A percentile compares a stretch with the other conserved stretches of the same genome.
Conservation (phyloP, 2,888 invertebrate genomes). For the Tetheella fluctuosa region DNA sequence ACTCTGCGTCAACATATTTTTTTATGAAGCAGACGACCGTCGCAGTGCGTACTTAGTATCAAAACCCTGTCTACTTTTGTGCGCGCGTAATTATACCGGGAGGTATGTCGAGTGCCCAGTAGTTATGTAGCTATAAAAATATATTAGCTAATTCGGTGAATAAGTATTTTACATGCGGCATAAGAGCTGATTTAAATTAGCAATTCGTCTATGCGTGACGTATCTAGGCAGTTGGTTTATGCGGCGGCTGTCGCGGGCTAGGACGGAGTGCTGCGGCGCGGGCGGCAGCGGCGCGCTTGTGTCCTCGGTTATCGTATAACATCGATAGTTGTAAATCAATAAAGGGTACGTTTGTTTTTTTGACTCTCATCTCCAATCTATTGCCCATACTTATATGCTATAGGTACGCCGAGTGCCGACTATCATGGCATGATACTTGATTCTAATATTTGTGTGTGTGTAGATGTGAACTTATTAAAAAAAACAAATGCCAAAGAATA, state of each 20-base stretch:
- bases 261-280: slow-evolving; percentile 13
- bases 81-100: background rate
- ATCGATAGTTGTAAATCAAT: slow-evolving; percentile 70
- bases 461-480: no score
- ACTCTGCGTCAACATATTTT: no score
- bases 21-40: no score
- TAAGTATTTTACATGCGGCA: background rate
- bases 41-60: no score
- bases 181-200: background rate
- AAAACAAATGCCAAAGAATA: no score
- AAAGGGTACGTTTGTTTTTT: slow-evolving; percentile 45
- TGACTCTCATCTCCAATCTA: slow-evolving; percentile 27
- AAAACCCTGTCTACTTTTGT: background rate
- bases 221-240: background rate
- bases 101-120: background rate
- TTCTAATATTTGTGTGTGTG: background rate
- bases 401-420: slow-evolving; percentile 18
- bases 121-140: background rate
- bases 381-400: slow-evolving; percentile 21
- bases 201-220: background rate
- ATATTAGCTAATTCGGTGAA: background rate
- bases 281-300: slow-evolving; percentile 27
- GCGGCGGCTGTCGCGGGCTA: slow-evolving; percentile 18
- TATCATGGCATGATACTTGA: slow-evolving; percentile 10
- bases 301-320: slow-evolving; percentile 35